Percentiles rank a stretch among this genome's conserved stretches.
Conservation (phyloP, 1,140 invertebrate species). For the Luehdorfia chinensis region DNA sequence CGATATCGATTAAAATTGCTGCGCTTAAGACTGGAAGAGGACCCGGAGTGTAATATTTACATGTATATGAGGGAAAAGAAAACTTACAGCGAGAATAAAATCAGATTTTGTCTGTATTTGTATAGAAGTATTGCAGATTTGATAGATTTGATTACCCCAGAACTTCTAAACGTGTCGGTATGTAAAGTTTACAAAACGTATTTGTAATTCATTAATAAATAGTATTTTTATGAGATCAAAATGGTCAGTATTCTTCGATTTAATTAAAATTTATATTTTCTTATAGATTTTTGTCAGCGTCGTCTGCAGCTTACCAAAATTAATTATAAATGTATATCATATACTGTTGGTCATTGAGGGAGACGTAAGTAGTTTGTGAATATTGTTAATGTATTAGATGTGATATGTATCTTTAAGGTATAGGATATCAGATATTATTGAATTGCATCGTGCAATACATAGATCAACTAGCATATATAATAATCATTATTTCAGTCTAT, state of each 20-base stretch:
- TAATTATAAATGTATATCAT: conserved; percentile 54
- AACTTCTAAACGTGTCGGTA: conserved; percentile 51
- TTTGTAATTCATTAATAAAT: too few relatives aligned
- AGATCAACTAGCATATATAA: too few relatives aligned
- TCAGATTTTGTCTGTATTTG: conserved; percentile 40
- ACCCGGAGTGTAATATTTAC: conserved; percentile 35
- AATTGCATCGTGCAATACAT: too few relatives aligned
- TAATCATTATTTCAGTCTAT: too few relatives aligned
- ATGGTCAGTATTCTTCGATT: too few relatives aligned
- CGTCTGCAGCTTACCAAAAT: conserved; percentile 48
- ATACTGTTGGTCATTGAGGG: conserved; percentile 45
- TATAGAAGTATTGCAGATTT: conserved; percentile 53
- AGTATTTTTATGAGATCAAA: too few relatives aligned
- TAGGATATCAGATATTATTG: too few relatives aligned
- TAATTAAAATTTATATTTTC: too few relatives aligned
- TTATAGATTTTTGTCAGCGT: conserved; percentile 52
- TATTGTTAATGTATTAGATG: too few relatives aligned
- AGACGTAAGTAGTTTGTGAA: conserved; percentile 34
- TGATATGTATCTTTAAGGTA: too few relatives aligned
- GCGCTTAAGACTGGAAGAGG: conserved; percentile 41
- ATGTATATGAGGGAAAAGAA: conserved; percentile 47
- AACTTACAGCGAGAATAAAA: conserved; percentile 45
- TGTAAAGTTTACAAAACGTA: too few relatives aligned
- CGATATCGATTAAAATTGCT: conserved; percentile 50
- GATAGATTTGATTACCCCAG: conserved; percentile 45